Evolutionary conservation across 37 sponge, comb jelly and placozoan species (phyloP), one percentile per base, ranked within the genome.

Genomic region (Ephydatia muelleri): DNA sequence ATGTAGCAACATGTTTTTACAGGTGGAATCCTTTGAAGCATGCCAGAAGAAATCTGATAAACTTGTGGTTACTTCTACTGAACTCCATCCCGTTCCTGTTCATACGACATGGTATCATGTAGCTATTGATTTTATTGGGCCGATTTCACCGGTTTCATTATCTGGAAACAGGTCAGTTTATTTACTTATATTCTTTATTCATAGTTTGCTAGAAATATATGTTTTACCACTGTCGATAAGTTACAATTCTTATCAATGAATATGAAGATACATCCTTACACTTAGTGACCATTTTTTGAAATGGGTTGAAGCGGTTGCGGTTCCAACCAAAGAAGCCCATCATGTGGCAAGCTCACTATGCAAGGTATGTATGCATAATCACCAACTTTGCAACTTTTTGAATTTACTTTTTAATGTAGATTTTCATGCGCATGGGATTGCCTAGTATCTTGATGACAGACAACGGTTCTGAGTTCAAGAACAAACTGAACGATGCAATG

Each of bases 31-130:
- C 57, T 57, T 14, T 57, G 57, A 57, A 21, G 57, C 57, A 57
- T 57, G 57, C 12, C 57, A 57, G 57, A 57, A 57, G 16, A 57
- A 57, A 19, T 57, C 57, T 57, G 57, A 57, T 57, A 57, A 57
- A 57, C 57, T 57, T 57, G 57, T 57, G 57, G 57, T 57, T 57
- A 57, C 57, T 57, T 57, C 57, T 57, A 57, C 57, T 57, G 57
- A 57, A 57, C 57, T 57, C 57, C 57, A 57, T 57, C 57, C 57
- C 16, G 57, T 57, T 57, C 57, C 57, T 57, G 57, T 57, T 57
- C 19, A 21, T 57, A 57, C 57, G 57, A 57, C 57, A 57, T 57
- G 57, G 57, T 57, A 57, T 57, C 57, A 57, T 57, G 57, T 57
- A 57, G 57, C 57, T 57, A 57, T 57, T 57, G 57, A 57, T 57